Evolutionary conservation across 2,113 vertebrate species (phyloP).

Genomic region (Gobio gobio): DNA sequence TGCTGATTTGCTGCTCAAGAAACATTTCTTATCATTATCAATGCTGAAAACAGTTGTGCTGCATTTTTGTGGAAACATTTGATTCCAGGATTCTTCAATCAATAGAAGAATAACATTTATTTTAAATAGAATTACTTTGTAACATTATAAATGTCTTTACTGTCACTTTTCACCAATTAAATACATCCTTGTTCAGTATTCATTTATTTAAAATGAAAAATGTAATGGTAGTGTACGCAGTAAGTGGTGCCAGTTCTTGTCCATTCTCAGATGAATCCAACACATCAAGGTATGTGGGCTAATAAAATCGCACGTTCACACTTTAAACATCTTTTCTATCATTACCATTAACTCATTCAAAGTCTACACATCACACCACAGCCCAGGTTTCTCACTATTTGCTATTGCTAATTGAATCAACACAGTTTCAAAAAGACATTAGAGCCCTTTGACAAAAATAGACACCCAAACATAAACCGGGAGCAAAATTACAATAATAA

Average conservation of each 20-base stretch:
- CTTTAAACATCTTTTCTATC: not conserved
- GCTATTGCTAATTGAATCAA: not conserved
- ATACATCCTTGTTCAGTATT: not conserved
- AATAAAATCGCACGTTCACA: not conserved
- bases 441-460: constrained; percentile 22
- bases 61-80: not conserved
- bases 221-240: not conserved
- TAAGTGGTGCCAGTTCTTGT: not conserved
- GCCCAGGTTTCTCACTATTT: not conserved
- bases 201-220: not conserved
- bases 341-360: not conserved
- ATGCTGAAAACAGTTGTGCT: not conserved
- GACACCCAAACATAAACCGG: not conserved
- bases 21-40: not conserved
- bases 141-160: not conserved
- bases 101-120: too few species aligned
- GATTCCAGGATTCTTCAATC: too few species aligned
- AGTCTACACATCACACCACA: not conserved
- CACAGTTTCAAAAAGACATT: constrained; percentile 6
- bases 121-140: too few species aligned
- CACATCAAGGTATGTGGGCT: not conserved
- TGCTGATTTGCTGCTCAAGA: not conserved
- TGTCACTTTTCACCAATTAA: not conserved
- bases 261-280: not conserved
- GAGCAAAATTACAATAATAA: not conserved